phyloP scores from a whole-genome alignment of 1,140 invertebrate genomes.

The Calephelis virginiensis region DNA sequence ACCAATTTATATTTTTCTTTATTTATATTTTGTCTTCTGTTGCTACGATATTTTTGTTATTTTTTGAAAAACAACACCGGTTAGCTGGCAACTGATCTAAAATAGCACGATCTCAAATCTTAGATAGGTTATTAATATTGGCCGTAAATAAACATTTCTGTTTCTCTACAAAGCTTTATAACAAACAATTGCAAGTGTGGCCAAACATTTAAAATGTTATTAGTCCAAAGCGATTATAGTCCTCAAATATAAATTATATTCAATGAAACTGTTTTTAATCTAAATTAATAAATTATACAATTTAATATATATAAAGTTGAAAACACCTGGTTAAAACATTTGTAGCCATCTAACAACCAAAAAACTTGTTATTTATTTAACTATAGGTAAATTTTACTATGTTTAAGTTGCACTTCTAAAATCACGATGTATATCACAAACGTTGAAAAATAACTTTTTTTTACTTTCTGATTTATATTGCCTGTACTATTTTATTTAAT shows the following conservation, averaged over 20 bases:
- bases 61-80: no score
- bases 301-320: neutral
- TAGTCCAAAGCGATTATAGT: slow-evolving; percentile 8
- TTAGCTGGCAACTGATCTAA: no score
- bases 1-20: no score
- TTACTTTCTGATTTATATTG: neutral
- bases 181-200: neutral
- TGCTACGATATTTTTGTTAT: no score
- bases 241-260: no score
- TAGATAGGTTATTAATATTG: no score
- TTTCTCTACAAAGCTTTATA: no score
- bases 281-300: slow-evolving; percentile 10
- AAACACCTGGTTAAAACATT: slow-evolving; percentile 6
- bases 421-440: slow-evolving; percentile 2
- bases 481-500: neutral
- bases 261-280: no score
- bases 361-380: slow-evolving; percentile 14
- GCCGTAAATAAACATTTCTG: no score
- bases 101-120: no score
- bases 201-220: neutral
- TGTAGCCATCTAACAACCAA: slow-evolving; percentile 9
- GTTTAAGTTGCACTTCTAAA: neutral
- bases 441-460: neutral
- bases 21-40: no score
- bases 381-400: slow-evolving; percentile 6